phyloP scores from a whole-genome alignment of 1,140 invertebrate species.

The Drusus annulatus region DNA sequence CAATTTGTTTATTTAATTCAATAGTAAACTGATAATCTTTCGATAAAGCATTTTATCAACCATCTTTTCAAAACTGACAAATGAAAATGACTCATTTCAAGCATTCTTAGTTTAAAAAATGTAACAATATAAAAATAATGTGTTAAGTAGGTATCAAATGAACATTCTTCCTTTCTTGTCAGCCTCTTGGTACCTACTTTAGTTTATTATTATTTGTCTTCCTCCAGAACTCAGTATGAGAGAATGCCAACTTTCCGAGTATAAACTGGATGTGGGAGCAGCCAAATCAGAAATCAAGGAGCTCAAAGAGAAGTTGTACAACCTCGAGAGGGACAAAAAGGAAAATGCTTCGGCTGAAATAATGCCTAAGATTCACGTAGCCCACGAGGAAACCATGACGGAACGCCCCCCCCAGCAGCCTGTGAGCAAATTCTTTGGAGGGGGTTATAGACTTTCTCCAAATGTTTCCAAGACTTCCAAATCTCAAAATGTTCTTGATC shows the following conservation, averaged over 20 bases:
- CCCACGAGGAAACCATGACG: background rate
- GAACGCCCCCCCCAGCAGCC: slow-evolving; percentile 8
- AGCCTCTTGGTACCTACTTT: background rate
- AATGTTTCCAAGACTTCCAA: too few species aligned
- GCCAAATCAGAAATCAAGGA: slow-evolving; percentile 17
- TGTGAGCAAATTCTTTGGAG: slow-evolving; percentile 44
- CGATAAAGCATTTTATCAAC: too few species aligned
- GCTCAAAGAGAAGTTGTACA: slow-evolving; percentile 30
- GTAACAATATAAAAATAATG: too few species aligned
- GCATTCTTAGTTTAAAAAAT: too few species aligned
- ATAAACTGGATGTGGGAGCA: slow-evolving; percentile 27
- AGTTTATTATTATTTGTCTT: background rate
- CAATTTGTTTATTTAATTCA: too few species aligned
- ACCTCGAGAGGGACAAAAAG: slow-evolving; percentile 11
- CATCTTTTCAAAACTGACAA: too few species aligned
- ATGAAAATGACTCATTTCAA: too few species aligned
- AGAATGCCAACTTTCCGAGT: slow-evolving; percentile 41
- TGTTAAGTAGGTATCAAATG: background rate
- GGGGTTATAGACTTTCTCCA: slow-evolving; percentile 33
- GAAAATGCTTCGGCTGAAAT: background rate
- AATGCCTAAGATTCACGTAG: background rate
- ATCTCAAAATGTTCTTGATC: too few species aligned
- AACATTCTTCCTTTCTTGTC: background rate
- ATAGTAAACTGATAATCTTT: too few species aligned
- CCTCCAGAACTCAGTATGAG: slow-evolving; percentile 46